Evolutionary conservation across 2,888 invertebrate genomes (phyloP), one percentile per base, ranked within the genome.

Genomic region (Protonemura montana): DNA sequence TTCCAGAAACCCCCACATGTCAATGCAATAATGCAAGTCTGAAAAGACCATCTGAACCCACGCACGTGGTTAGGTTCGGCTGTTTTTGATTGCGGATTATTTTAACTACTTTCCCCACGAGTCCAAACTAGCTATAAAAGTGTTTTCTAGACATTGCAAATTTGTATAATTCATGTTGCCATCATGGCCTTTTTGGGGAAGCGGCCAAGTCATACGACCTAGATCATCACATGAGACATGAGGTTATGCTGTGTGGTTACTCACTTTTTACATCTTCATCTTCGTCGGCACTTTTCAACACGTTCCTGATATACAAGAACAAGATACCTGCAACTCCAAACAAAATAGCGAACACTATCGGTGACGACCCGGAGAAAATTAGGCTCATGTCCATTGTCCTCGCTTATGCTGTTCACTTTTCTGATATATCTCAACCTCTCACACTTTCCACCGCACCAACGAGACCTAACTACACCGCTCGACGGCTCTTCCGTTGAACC

Each of bases 201-300:
- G 59, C 59, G 59, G 59, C 59, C 78, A 28, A 78, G 78, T 28
- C 78, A 28, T 16, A 78, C 29, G 78, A 78, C 78, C 27, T 28
- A 78, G 29, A 13, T 78, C 78, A 28, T 26, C 78, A 28, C 78
- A 28, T 26, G 21, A 28, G n/a, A 78, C 78, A 78, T 28, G 29
- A 78, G 78, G 27, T 78, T 78, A 78, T 35, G 10, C 35, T 78
- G 78, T 26, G n/a, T 7, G 59, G 59, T 42, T 86, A 86, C 86
- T 88, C 88, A 88, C 88, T 87, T 88, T 88, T 88, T 27, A 41
- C 84, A 83, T 87, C 86, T 35, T 88, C 87, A 77, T 87, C 86
- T 82, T 83, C 86, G 81, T 86, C 87, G 76, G 87, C 86, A 76
- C 87, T 85, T 78, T 87, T 87, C 77, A 88, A 87, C 77, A 88